These are phyloP conservation scores for Platorchestia sp. DNA, from an alignment of 1,140 invertebrate species.

Conservation along the genomic window DNA sequence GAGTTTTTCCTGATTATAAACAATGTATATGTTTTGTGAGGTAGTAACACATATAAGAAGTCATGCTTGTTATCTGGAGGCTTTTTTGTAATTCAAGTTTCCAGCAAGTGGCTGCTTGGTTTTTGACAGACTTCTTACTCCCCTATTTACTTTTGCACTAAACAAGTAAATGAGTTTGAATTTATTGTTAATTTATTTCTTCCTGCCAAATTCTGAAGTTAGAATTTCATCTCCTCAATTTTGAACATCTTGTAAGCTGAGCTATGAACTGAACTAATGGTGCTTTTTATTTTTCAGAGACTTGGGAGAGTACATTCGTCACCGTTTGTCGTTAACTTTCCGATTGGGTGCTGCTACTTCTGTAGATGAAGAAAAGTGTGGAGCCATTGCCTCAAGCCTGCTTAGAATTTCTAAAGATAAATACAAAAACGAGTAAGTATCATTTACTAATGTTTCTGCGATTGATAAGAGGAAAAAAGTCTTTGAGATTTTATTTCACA, in stretches of 20 bases:
- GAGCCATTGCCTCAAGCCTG: neutral
- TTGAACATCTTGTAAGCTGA: neutral
- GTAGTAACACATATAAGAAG: too few relatives aligned
- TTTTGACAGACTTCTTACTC: too few relatives aligned
- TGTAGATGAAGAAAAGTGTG: slow-evolving; percentile 29
- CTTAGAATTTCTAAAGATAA: slow-evolving; percentile 6
- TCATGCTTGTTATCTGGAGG: too few relatives aligned
- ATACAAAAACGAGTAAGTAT: neutral
- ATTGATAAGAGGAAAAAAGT: too few relatives aligned
- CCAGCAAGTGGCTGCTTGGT: too few relatives aligned
- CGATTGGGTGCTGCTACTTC: neutral
- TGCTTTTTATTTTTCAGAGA: neutral
- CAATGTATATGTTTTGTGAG: too few relatives aligned
- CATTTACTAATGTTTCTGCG: too few relatives aligned
- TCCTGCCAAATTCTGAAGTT: neutral
- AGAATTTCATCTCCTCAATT: neutral
- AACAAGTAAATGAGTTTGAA: neutral
- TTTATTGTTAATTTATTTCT: neutral
- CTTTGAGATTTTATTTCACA: too few relatives aligned
- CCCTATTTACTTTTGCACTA: neutral
- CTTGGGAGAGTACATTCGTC: slow-evolving; percentile 3
- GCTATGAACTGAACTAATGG: neutral
- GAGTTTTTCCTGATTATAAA: too few relatives aligned
- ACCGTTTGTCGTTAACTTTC: neutral
- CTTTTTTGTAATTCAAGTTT: too few relatives aligned